Conservation (phyloP, 2,888 invertebrate species). For the Plemyria rubiginata region DNA sequence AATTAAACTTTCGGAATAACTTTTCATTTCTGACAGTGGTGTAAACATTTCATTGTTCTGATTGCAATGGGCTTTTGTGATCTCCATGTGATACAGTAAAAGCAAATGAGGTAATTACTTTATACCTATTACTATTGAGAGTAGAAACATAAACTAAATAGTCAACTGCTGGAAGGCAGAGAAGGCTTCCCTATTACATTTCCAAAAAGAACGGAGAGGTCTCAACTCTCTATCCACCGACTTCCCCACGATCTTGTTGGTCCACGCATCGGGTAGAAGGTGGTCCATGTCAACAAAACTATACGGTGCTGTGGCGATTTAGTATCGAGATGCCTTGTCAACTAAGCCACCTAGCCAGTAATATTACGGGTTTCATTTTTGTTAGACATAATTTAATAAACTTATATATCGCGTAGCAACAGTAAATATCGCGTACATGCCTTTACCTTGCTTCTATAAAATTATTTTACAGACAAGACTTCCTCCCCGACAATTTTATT, state of each 20-base stretch:
- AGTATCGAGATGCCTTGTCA: too few species aligned
- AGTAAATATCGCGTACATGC: not conserved
- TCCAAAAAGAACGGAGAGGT: too few species aligned
- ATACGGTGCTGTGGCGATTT: too few species aligned
- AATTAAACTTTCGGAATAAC: constrained; percentile 33
- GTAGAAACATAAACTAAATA: too few species aligned
- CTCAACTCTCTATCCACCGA: too few species aligned
- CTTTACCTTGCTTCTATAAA: constrained; percentile 14
- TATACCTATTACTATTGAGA: not conserved
- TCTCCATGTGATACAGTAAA: not conserved
- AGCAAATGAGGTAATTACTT: not conserved
- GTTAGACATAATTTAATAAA: not conserved
- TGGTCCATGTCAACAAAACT: too few species aligned
- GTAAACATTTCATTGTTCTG: constrained; percentile 9
- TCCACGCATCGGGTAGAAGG: too few species aligned
- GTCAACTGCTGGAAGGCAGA: too few species aligned
- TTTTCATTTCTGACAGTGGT: constrained; percentile 21
- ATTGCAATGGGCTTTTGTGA: not conserved
- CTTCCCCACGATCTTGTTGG: too few species aligned
- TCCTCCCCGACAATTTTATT: constrained; percentile 16
- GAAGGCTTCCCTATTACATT: too few species aligned
- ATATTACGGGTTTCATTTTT: not conserved
- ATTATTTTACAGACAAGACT: constrained; percentile 12
- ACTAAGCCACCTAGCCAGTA: too few species aligned
- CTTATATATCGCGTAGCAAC: not conserved